Conservation (phyloP, 2,888 invertebrate species). For the Abrostola triplasia region DNA sequence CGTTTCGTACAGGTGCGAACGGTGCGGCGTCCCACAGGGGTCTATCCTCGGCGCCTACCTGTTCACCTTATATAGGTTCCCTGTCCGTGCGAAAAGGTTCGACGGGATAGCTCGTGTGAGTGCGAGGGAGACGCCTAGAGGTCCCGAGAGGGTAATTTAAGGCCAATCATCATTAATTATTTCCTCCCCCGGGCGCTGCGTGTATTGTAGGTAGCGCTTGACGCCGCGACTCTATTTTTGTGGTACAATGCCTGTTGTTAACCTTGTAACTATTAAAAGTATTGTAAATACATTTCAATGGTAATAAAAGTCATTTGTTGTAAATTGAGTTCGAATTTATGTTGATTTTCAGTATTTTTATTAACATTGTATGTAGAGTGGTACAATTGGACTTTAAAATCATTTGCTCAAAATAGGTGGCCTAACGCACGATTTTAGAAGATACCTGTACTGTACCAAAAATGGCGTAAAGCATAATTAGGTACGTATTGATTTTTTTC, state of each 20-base stretch:
- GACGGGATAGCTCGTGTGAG: slow-evolving; percentile 55
- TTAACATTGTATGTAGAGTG: neutral
- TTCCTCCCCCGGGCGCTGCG: slow-evolving; percentile 79
- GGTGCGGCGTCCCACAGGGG: slow-evolving; percentile 77
- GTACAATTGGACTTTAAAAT: neutral
- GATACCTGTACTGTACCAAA: too few species aligned
- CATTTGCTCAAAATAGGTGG: too few species aligned
- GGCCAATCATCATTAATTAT: slow-evolving; percentile 88
- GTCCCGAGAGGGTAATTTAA: slow-evolving; percentile 84
- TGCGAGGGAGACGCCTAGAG: slow-evolving; percentile 68
- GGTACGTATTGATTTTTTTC: too few species aligned
- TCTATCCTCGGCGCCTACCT: slow-evolving; percentile 80
- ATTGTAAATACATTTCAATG: slow-evolving; percentile 36
- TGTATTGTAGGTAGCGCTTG: slow-evolving; percentile 72
- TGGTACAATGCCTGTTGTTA: slow-evolving; percentile 48
- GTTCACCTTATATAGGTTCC: slow-evolving; percentile 83
- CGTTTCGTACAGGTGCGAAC: slow-evolving; percentile 71
- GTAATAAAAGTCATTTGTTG: slow-evolving; percentile 8
- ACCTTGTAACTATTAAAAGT: slow-evolving; percentile 52
- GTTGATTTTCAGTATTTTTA: neutral
- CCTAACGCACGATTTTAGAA: too few species aligned
- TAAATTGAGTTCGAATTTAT: neutral
- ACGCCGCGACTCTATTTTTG: slow-evolving; percentile 64
- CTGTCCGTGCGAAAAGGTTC: slow-evolving; percentile 73
- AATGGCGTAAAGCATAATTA: too few species aligned